These are phyloP conservation scores for Trichopoda pennipes DNA, from an alignment of 2,888 invertebrate species.

Conservation along the genomic window DNA sequence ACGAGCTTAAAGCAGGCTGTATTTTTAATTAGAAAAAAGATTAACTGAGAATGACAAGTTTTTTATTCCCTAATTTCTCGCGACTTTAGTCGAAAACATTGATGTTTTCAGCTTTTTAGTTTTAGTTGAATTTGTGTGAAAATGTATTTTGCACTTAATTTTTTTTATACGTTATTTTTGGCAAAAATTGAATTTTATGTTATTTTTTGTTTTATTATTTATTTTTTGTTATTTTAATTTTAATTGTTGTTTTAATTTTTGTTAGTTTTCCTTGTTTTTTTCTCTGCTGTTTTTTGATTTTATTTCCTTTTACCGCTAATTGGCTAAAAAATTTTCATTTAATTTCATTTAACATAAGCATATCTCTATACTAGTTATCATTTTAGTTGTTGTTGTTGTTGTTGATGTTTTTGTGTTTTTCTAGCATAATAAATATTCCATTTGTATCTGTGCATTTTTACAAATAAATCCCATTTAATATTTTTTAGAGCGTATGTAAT, in stretches of 20 bases:
- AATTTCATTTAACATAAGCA: constrained; percentile 52
- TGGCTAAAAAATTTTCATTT: constrained; percentile 51
- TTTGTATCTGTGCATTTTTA: constrained; percentile 21
- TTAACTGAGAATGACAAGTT: no score
- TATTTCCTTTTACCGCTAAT: constrained; percentile 50
- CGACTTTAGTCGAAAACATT: no score
- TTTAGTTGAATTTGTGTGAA: background rate
- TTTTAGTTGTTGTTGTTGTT: constrained; percentile 1
- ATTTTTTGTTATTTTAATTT: constrained; percentile 2
- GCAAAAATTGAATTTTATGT: constrained; percentile 1
- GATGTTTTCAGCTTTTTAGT: no score
- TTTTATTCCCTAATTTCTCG: no score
- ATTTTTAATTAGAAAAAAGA: no score
- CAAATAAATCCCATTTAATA: constrained; percentile 55
- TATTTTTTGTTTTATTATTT: background rate
- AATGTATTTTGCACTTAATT: background rate
- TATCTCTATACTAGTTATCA: constrained; percentile 14
- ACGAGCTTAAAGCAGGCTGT: no score
- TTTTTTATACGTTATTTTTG: constrained; percentile 17
- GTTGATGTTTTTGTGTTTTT: no score
- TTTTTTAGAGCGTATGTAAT: constrained; percentile 60
- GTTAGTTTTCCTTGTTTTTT: constrained; percentile 9
- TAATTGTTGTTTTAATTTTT: constrained; percentile 19
- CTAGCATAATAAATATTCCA: constrained; percentile 15
- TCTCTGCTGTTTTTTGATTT: constrained; percentile 25